Percentiles rank a stretch among this genome's conserved stretches.
phyloP scores from a whole-genome alignment of 2,888 invertebrate species.

The Isoperla grammatica region DNA sequence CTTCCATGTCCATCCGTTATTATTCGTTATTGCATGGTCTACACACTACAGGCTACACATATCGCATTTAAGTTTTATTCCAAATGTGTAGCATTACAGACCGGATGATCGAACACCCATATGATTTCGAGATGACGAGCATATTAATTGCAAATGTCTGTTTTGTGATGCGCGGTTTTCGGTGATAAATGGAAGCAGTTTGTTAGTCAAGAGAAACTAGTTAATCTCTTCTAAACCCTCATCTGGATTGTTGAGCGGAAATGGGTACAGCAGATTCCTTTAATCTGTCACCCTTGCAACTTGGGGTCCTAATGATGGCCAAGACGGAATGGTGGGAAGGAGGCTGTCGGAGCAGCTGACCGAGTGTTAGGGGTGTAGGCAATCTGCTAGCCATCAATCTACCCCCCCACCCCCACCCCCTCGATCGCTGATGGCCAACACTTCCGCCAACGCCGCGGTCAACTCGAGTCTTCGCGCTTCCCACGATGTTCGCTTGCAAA shows the following conservation, averaged over 20 bases:
- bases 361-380: background rate
- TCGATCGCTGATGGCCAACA: background rate
- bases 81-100: too few species aligned
- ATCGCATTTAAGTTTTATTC: too few species aligned
- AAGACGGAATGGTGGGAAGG: background rate
- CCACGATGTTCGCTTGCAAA: too few species aligned
- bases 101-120: too few species aligned
- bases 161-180: background rate
- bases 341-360: slow-evolving; percentile 2
- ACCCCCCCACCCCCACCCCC: too few species aligned
- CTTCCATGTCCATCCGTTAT: too few species aligned
- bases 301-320: slow-evolving; percentile 1
- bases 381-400: slow-evolving; percentile 12
- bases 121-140: too few species aligned
- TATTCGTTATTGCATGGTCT: too few species aligned
- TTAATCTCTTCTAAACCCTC: slow-evolving; percentile 5
- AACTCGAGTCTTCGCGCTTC: background rate
- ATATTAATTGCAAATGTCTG: slow-evolving; percentile 14
- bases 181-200: slow-evolving; percentile 6
- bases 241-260: slow-evolving; percentile 10
- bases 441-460: background rate
- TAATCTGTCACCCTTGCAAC: slow-evolving; percentile 9
- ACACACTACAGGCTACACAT: too few species aligned
- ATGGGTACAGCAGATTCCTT: background rate
- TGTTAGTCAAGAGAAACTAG: background rate